phyloP scores from a whole-genome alignment of 92 coral and sea anemone species.

The Chrysogorgia sp. region DNA sequence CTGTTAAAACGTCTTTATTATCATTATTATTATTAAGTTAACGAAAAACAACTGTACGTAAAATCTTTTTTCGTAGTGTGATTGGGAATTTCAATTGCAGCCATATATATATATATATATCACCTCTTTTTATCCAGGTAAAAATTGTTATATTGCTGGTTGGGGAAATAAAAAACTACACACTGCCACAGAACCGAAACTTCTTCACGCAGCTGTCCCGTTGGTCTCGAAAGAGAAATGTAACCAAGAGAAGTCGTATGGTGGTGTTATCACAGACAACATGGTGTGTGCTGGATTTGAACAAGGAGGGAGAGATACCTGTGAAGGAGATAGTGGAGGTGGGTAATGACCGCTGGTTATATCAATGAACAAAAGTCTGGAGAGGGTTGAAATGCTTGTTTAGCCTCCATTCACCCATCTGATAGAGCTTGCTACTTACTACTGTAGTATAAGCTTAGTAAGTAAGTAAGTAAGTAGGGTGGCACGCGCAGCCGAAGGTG shows the following conservation, averaged over 20 bases:
- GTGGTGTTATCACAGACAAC: conserved; percentile 72
- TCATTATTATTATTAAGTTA: too few species aligned
- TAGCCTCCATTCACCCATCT: too few species aligned
- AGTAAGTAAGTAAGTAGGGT: too few species aligned
- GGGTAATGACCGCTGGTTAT: conserved; percentile 8
- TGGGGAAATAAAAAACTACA: conserved; percentile 86
- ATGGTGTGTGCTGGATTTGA: conserved; percentile 94
- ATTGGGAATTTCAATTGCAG: too few species aligned
- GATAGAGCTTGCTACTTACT: too few species aligned
- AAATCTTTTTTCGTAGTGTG: too few species aligned
- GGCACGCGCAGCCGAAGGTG: too few species aligned
- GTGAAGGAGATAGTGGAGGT: conserved; percentile 99
- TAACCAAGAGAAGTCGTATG: conserved; percentile 78
- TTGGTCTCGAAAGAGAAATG: conserved; percentile 77
- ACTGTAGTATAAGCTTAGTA: too few species aligned
- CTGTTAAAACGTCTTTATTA: too few species aligned
- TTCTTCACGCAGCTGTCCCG: conserved; percentile 80
- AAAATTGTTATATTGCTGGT: conserved; percentile 90
- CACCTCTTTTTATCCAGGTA: conserved; percentile 54
- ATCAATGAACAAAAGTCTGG: too few species aligned
- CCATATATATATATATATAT: neutral
- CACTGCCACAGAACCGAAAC: conserved; percentile 66
- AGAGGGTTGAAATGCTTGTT: neutral
- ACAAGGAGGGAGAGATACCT: conserved; percentile 92
- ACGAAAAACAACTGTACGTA: too few species aligned